Percentiles rank a stretch among this genome's conserved stretches.
Evolutionary conservation across 2,888 invertebrate species (phyloP).

Genomic region (Coleophora flavipennella): DNA sequence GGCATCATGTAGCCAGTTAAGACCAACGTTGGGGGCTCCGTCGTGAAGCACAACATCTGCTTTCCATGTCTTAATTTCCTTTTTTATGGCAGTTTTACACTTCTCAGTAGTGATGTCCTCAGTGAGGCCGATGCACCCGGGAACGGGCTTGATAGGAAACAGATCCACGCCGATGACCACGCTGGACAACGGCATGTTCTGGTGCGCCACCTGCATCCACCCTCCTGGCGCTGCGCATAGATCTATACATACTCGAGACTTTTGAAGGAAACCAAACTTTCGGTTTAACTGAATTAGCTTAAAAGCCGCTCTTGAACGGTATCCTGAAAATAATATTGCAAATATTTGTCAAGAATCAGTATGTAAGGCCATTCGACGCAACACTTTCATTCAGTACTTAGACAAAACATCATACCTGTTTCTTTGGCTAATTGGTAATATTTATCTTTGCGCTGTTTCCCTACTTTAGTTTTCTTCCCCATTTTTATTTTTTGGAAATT

Average conservation of each 20-base stretch:
- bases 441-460: slow-evolving; percentile 98
- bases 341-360: not conserved
- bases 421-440: slow-evolving; percentile 99
- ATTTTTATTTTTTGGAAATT: slow-evolving; percentile 73
- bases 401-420: slow-evolving; percentile 81
- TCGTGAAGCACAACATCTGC: slow-evolving; percentile 97
- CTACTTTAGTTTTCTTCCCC: slow-evolving; percentile 96
- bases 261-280: slow-evolving; percentile 97
- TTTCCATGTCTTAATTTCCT: slow-evolving; percentile 95
- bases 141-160: slow-evolving; percentile 89
- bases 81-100: slow-evolving; percentile 84
- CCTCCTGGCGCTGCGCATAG: slow-evolving; percentile 99
- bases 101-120: slow-evolving; percentile 99
- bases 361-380: not conserved
- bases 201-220: slow-evolving; percentile 99
- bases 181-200: slow-evolving; percentile 98
- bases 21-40: slow-evolving; percentile 98
- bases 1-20: slow-evolving; percentile 98
- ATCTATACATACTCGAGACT: slow-evolving; percentile 96
- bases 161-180: slow-evolving; percentile 96
- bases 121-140: slow-evolving; percentile 89
- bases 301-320: slow-evolving; percentile 98
- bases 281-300: slow-evolving; percentile 98
- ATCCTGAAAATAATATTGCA: slow-evolving; percentile 78
- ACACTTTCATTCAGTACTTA: not conserved